A percentile compares a stretch with the other conserved stretches of the same genome.
These are phyloP conservation scores for Oxyura jamaicensis DNA, from an alignment of 2,113 vertebrate species.

Conservation along the genomic window DNA sequence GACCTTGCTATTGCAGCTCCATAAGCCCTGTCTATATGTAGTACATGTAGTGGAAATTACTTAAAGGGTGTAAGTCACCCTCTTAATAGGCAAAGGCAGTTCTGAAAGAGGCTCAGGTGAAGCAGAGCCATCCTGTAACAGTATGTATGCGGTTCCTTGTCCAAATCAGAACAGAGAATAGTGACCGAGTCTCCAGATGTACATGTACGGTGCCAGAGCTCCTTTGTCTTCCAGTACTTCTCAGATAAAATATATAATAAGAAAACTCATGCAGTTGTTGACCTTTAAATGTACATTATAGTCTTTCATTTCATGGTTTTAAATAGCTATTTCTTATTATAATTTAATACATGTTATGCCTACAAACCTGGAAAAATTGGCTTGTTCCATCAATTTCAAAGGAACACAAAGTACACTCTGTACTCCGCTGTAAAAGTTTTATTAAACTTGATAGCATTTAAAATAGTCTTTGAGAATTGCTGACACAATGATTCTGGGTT, in stretches of 20 bases:
- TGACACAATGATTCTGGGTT: slow-evolving; percentile 54
- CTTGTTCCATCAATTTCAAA: slow-evolving; percentile 65
- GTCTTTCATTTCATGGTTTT: slow-evolving; percentile 54
- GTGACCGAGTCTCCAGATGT: accelerated
- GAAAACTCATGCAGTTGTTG: slow-evolving; percentile 29
- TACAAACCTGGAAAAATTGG: slow-evolving; percentile 66
- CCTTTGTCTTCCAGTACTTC: background rate
- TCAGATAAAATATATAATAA: slow-evolving; percentile 29
- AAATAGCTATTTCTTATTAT: slow-evolving; percentile 64
- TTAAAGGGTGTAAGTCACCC: background rate
- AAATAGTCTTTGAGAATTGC: slow-evolving; percentile 60
- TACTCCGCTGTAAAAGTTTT: slow-evolving; percentile 61
- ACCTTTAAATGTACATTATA: slow-evolving; percentile 55
- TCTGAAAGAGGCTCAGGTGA: background rate
- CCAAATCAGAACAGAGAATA: background rate
- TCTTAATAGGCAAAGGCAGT: background rate
- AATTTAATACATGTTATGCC: slow-evolving; percentile 64
- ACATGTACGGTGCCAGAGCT: background rate
- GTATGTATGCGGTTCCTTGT: background rate
- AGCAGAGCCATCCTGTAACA: background rate
- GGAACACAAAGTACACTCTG: slow-evolving; percentile 48
- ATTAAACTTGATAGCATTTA: slow-evolving; percentile 67
- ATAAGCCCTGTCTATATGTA: background rate
- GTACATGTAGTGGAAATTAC: background rate
- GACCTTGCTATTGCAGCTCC: background rate